Evolutionary conservation across 2,113 vertebrate species (phyloP), one percentile per base, ranked within the genome.

Genomic region (Myodes glareolus): DNA sequence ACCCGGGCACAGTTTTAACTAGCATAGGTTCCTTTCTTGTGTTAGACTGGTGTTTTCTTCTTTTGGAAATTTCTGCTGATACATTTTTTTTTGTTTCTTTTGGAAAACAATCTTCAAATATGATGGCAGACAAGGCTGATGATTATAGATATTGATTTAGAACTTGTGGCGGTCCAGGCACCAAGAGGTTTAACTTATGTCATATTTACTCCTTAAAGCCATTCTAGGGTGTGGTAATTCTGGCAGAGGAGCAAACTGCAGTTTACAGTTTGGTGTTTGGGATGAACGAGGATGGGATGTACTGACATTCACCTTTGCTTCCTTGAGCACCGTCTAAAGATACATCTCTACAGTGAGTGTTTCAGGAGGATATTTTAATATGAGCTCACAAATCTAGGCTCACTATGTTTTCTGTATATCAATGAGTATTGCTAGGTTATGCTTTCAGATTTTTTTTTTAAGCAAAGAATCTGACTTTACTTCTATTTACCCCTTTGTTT

Each of bases 11-110:
- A 70, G 16, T 73, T 93, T 84, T 52, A 27, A n/a, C 78, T 50
- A 23, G 68, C 50, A 73, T 2, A 21, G n/a, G 47, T 77, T 86
- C 39, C 65, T 93, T 88, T 84, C 7, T 23, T 88, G 52, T 84
- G 39, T 72, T 89, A 88, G 29, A 29, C 61, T 45, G 58, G 58
- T 36, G 14, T 19, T 27, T 92, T 75, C 55, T 72, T 7, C 45
- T 76, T 39, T 52, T 50, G n/a, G 82, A 95, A 63, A 95, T 95
- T 92, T 96, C 75, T 92, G 92, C 25, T 52, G 31, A 78, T 61
- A 11, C 42, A 31, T 55, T 88, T 81, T 55, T 88, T 81, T 77
- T 45, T 75, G 58, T 96, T 96, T 87, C 75, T 92, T 88, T 90
- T 31, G 50, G 72, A n/a, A 39, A 75, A 80, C 6, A 55, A 67